These are phyloP conservation scores for Calliphora vomitoria DNA, from an alignment of 2,888 invertebrate species.

Conservation along the genomic window DNA sequence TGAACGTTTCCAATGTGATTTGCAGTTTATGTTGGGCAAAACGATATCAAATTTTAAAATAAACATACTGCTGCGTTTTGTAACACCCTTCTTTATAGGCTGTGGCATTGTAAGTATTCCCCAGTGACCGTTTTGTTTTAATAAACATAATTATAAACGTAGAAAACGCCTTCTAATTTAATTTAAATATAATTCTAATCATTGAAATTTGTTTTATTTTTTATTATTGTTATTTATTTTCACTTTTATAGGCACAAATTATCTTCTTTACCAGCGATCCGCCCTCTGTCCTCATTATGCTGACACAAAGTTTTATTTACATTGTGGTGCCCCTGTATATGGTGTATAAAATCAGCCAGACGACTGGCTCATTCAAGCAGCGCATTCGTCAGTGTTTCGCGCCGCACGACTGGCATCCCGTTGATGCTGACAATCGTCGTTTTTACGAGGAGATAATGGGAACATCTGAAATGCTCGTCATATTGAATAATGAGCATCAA, in stretches of 20 bases:
- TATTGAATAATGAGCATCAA: slow-evolving; percentile 75
- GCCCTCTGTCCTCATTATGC: slow-evolving; percentile 75
- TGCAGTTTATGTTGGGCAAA: slow-evolving; percentile 90
- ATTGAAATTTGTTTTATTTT: background rate
- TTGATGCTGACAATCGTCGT: slow-evolving; percentile 81
- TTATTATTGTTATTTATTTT: slow-evolving; percentile 7
- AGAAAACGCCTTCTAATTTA: slow-evolving; percentile 41
- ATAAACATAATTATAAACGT: background rate
- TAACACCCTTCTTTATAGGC: slow-evolving; percentile 81
- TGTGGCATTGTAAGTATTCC: slow-evolving; percentile 74
- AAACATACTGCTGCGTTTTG: slow-evolving; percentile 79
- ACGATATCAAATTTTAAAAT: slow-evolving; percentile 86
- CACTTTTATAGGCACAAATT: slow-evolving; percentile 65
- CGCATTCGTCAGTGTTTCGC: slow-evolving; percentile 81
- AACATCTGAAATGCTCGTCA: slow-evolving; percentile 82
- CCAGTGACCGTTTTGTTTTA: background rate
- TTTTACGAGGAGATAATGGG: slow-evolving; percentile 84
- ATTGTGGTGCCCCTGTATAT: slow-evolving; percentile 80
- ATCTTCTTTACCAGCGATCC: slow-evolving; percentile 72
- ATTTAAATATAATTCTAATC: background rate
- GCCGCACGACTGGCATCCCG: slow-evolving; percentile 84
- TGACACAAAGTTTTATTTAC: slow-evolving; percentile 78
- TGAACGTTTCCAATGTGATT: slow-evolving; percentile 87
- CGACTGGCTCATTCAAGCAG: slow-evolving; percentile 79
- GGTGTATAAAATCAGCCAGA: slow-evolving; percentile 79